Evolutionary conservation across 2,888 invertebrate genomes (phyloP).

Genomic region (Minunthozetes semirufus): DNA sequence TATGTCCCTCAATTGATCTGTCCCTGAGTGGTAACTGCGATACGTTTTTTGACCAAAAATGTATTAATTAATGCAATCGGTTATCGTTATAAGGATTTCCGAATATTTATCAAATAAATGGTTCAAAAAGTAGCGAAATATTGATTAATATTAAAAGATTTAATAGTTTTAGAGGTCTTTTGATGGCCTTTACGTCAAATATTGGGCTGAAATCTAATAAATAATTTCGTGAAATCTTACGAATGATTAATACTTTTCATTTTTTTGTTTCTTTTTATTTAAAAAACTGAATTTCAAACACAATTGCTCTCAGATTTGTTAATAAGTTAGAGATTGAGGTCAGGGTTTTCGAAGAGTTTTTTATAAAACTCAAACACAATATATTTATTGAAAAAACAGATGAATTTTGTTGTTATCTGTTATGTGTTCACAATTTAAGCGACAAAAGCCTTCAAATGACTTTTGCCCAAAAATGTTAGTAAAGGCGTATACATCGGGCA

Average conservation of each 20-base stretch:
- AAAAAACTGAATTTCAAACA: neutral
- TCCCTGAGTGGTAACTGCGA: too few species aligned
- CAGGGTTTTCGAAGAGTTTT: constrained; percentile 2
- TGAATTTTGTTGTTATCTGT: neutral
- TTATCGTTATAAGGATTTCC: neutral
- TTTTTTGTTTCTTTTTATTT: neutral
- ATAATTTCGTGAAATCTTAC: neutral
- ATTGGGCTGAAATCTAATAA: neutral
- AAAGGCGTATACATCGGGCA: neutral
- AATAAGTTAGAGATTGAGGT: constrained; percentile 12
- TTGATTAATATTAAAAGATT: too few species aligned
- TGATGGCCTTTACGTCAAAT: constrained; percentile 1
- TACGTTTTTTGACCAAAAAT: neutral
- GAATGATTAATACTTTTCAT: neutral
- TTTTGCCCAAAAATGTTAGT: constrained; percentile 7
- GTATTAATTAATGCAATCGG: neutral
- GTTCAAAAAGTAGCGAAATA: neutral
- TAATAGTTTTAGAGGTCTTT: neutral
- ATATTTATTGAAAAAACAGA: constrained; percentile 9
- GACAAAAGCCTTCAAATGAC: neutral
- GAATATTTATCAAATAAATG: neutral
- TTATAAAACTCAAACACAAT: neutral
- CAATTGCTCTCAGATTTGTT: constrained; percentile 4
- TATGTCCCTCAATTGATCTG: too few species aligned
- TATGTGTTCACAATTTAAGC: neutral